Conservation (phyloP, 2,888 invertebrate genomes). For the Mellilla xanthometata region DNA sequence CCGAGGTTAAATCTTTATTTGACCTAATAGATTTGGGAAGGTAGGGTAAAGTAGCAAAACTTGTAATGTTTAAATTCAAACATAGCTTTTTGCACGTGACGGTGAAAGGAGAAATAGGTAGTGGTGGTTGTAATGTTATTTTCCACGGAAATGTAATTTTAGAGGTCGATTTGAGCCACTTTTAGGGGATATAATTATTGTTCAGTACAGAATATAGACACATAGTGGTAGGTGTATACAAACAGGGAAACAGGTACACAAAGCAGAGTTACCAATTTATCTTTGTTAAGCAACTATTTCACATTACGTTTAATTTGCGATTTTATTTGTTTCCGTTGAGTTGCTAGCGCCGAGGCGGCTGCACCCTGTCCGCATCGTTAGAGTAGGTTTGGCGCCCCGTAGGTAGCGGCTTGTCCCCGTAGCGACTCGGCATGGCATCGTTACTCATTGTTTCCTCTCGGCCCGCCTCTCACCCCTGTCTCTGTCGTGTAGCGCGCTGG, state of each 20-base stretch:
- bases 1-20: too few species aligned
- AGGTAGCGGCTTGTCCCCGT: conserved; percentile 63
- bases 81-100: too few species aligned
- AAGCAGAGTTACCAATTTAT: conserved; percentile 1
- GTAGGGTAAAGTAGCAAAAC: too few species aligned
- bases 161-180: too few species aligned
- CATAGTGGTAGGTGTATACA: neutral
- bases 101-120: too few species aligned
- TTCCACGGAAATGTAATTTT: too few species aligned
- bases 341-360: conserved; percentile 50
- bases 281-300: conserved; percentile 38
- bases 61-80: too few species aligned
- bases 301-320: conserved; percentile 66
- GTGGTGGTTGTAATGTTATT: too few species aligned
- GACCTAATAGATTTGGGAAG: too few species aligned
- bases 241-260: conserved; percentile 7
- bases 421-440: conserved; percentile 70
- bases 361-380: conserved; percentile 23
- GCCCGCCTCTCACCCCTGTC: conserved; percentile 54
- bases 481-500: conserved; percentile 37
- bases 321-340: conserved; percentile 55
- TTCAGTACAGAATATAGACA: too few species aligned
- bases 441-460: conserved; percentile 56
- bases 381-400: conserved; percentile 32
- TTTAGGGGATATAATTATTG: too few species aligned